Evolutionary conservation across 1,140 invertebrate species (phyloP).

Genomic region (Antheraea pernyi): DNA sequence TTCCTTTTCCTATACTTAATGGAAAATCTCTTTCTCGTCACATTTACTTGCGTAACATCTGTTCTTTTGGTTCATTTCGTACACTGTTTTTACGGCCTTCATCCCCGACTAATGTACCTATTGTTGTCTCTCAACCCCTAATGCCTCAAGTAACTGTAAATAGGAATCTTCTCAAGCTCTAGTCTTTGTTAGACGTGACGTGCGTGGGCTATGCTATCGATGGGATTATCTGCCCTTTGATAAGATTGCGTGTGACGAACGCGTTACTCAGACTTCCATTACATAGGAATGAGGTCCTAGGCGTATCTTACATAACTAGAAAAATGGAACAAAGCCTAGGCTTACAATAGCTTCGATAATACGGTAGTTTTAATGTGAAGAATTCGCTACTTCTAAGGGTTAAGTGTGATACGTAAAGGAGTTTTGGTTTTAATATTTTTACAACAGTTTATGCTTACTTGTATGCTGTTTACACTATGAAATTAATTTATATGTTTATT

Average conservation of each 20-base stretch:
- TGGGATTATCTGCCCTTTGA: conserved; percentile 34
- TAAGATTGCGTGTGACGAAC: conserved; percentile 26
- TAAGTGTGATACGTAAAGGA: too few species aligned
- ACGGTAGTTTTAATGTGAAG: too few species aligned
- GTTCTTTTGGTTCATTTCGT: background rate
- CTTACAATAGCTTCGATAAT: background rate
- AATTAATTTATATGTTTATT: too few species aligned
- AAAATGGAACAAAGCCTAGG: background rate
- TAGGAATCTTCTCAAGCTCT: conserved; percentile 26
- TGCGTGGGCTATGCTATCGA: conserved; percentile 37
- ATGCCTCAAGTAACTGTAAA: conserved; percentile 32
- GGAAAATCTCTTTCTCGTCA: too few species aligned
- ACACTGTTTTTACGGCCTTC: conserved; percentile 21
- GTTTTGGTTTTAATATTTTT: too few species aligned
- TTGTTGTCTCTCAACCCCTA: conserved; percentile 32
- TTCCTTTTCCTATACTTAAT: too few species aligned
- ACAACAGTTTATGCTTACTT: too few species aligned
- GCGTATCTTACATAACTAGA: background rate
- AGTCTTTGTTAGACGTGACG: conserved; percentile 38
- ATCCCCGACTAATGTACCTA: conserved; percentile 37
- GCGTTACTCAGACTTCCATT: conserved; percentile 3
- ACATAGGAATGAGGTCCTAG: background rate
- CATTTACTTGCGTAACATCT: too few species aligned
- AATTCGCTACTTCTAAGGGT: too few species aligned
- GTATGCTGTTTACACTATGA: too few species aligned